Conservation (phyloP, 1,140 invertebrate species). For the Scaptomyza pallida region DNA sequence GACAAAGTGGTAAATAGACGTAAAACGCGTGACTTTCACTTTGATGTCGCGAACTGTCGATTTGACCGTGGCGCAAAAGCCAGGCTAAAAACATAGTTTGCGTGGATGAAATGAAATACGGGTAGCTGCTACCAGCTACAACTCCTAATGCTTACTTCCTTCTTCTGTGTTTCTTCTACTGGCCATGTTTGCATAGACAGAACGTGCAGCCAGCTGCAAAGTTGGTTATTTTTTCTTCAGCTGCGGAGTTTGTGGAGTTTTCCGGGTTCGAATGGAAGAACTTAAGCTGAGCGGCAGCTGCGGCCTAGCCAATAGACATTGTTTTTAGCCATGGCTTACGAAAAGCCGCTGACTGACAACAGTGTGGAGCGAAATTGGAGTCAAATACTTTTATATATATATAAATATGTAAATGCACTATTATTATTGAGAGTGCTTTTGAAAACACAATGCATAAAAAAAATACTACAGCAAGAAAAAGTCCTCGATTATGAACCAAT, state of each 20-base stretch:
- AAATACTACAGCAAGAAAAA: too few relatives aligned
- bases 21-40: slow-evolving; percentile 76
- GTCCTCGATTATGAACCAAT: too few relatives aligned
- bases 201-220: slow-evolving; percentile 27
- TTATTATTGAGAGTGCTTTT: not conserved
- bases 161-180: not conserved
- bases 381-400: too few relatives aligned
- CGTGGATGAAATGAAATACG: slow-evolving; percentile 34
- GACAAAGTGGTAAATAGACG: slow-evolving; percentile 75
- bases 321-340: slow-evolving; percentile 15
- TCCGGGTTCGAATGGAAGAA: not conserved
- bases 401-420: not conserved
- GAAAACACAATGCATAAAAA: not conserved
- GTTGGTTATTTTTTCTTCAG: not conserved
- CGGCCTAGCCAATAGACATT: slow-evolving; percentile 9
- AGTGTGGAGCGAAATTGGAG: not conserved
- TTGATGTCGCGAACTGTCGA: slow-evolving; percentile 54
- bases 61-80: slow-evolving; percentile 36
- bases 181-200: slow-evolving; percentile 36
- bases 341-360: not conserved
- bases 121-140: slow-evolving; percentile 28
- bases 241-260: slow-evolving; percentile 2
- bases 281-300: slow-evolving; percentile 26
- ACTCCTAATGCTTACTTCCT: not conserved
- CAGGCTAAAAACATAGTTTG: slow-evolving; percentile 26